Conservation (phyloP, 2,888 invertebrate genomes). For the Oscheius sp. region DNA sequence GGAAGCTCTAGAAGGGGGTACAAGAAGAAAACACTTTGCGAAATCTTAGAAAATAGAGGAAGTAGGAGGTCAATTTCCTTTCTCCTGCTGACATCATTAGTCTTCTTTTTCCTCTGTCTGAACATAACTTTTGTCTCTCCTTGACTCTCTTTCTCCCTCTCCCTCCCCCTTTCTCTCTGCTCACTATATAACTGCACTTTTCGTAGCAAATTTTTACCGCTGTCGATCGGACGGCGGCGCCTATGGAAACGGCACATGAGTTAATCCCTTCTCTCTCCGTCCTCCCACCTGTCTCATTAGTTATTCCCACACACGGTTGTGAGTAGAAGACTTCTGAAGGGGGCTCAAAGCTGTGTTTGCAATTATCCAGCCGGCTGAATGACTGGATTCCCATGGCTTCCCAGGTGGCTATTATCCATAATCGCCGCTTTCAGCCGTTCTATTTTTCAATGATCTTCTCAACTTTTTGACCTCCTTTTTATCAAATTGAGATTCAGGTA, state of each 20-base stretch:
- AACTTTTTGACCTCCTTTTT: neutral
- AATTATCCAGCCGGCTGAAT: neutral
- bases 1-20: too few relatives aligned
- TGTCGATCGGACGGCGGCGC: neutral
- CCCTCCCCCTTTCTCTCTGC: neutral
- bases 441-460: neutral
- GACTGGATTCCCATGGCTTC: neutral
- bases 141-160: neutral
- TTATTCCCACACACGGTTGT: neutral
- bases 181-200: neutral
- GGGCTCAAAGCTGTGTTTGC: neutral
- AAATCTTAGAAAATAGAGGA: too few relatives aligned
- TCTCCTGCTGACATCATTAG: too few relatives aligned
- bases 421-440: neutral
- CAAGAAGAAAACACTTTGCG: too few relatives aligned
- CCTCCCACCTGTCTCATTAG: neutral
- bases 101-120: too few relatives aligned
- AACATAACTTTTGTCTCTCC: neutral
- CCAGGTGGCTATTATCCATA: neutral
- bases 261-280: constrained; percentile 2
- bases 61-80: too few relatives aligned
- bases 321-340: neutral
- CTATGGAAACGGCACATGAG: constrained; percentile 13
- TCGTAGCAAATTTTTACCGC: neutral
- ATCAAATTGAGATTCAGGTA: neutral